These are phyloP conservation scores for Neelides sp. DNA, from an alignment of 1,140 invertebrate genomes.

Conservation along the genomic window DNA sequence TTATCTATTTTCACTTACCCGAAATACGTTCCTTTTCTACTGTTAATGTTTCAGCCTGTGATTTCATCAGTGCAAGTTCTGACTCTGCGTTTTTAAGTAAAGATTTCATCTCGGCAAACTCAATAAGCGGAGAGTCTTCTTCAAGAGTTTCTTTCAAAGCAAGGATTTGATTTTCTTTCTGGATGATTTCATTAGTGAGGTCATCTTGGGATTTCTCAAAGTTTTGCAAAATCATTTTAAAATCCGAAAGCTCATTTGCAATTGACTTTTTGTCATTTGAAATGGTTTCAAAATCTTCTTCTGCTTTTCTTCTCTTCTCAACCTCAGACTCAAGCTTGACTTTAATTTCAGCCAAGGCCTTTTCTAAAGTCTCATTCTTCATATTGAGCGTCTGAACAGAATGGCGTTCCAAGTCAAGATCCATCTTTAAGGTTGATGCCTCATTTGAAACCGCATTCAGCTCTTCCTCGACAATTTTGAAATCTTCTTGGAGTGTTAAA, in stretches of 20 bases:
- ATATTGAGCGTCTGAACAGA: neutral
- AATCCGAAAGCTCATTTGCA: conserved; percentile 12
- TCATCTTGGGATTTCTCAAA: conserved; percentile 24
- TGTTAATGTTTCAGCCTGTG: conserved; percentile 15
- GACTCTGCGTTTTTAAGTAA: conserved; percentile 13
- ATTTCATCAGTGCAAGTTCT: conserved; percentile 12
- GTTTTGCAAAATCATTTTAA: conserved; percentile 22
- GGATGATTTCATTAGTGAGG: conserved; percentile 22
- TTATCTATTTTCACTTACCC: conserved; percentile 6
- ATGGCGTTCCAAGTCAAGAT: neutral
- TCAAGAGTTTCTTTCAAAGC: conserved; percentile 24
- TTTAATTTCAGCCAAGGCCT: conserved; percentile 17
- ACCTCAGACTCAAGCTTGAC: conserved; percentile 11
- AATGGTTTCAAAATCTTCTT: conserved; percentile 6
- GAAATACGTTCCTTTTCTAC: conserved; percentile 19
- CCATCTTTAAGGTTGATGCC: neutral
- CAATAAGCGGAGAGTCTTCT: conserved; percentile 29
- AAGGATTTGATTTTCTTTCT: conserved; percentile 26
- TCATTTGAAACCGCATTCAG: neutral
- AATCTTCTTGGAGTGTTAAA: neutral
- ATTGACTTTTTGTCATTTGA: conserved; percentile 1
- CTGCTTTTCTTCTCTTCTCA: conserved; percentile 1
- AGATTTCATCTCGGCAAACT: conserved; percentile 24
- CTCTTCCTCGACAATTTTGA: neutral
- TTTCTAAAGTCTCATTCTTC: conserved; percentile 10